Conservation (phyloP, 2,113 vertebrate species). For the Crotalus viridis region DNA sequence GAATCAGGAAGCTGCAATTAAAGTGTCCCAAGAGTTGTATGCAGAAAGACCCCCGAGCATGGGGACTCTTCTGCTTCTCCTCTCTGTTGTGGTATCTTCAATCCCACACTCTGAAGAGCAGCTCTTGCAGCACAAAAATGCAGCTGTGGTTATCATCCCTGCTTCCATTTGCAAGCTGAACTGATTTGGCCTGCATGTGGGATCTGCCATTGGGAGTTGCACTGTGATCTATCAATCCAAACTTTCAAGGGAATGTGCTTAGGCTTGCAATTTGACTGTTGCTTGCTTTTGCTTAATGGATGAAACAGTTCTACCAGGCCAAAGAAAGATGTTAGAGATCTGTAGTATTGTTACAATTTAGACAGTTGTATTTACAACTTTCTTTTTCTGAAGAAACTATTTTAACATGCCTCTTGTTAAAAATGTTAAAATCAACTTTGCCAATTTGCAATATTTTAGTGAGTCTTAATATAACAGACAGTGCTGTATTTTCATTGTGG, state of each 20-base stretch:
- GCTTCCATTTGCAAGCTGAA: background rate
- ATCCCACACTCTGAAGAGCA: background rate
- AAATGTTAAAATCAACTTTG: slow-evolving; percentile 61
- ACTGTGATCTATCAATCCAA: background rate
- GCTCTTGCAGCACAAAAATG: background rate
- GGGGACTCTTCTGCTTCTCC: background rate
- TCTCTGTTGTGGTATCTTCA: background rate
- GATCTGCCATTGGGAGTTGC: background rate
- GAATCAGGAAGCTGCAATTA: background rate
- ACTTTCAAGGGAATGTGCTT: background rate
- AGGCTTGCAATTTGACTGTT: slow-evolving; percentile 23
- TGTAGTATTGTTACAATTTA: slow-evolving; percentile 53
- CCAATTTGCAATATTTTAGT: slow-evolving; percentile 60
- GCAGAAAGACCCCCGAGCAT: background rate
- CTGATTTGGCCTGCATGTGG: background rate
- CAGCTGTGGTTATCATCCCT: background rate
- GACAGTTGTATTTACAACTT: slow-evolving; percentile 49
- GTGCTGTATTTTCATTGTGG: slow-evolving; percentile 71
- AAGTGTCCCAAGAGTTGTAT: background rate
- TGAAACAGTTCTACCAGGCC: slow-evolving; percentile 61
- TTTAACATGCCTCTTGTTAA: slow-evolving; percentile 57
- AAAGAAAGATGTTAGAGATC: slow-evolving; percentile 59
- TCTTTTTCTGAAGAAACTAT: slow-evolving; percentile 61
- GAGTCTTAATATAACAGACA: slow-evolving; percentile 61
- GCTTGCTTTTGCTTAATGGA: slow-evolving; percentile 45